Evolutionary conservation across 2,113 vertebrate genomes (phyloP).

Genomic region (Nymphicus hollandicus): DNA sequence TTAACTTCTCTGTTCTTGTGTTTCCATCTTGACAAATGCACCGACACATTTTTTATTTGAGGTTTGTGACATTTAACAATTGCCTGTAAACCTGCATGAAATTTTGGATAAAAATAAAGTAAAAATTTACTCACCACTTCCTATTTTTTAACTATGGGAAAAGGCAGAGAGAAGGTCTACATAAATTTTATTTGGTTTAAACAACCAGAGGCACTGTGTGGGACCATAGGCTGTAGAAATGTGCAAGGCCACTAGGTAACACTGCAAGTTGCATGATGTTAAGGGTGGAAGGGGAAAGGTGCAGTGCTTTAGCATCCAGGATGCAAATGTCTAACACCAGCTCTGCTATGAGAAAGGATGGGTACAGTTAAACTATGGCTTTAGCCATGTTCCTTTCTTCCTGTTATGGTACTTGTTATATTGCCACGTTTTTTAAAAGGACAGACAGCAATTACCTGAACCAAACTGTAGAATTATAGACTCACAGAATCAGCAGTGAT

Average conservation of each 20-base stretch:
- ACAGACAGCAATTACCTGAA: not conserved
- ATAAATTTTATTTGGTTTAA: not conserved
- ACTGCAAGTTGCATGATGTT: not conserved
- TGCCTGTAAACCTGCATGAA: not conserved
- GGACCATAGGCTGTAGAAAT: not conserved
- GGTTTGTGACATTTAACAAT: not conserved
- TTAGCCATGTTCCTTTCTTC: not conserved
- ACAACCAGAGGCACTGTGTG: not conserved
- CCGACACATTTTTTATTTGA: not conserved
- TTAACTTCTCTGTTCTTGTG: not conserved
- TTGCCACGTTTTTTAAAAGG: not conserved
- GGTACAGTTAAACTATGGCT: not conserved
- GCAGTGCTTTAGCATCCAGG: not conserved
- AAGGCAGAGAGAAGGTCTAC: not conserved
- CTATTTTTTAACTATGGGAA: not conserved
- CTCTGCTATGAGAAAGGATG: not conserved
- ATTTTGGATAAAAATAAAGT: not conserved
- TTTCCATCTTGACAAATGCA: not conserved
- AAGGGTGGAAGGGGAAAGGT: not conserved
- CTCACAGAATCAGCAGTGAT: not conserved
- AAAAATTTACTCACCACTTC: not conserved
- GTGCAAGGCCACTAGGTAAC: not conserved
- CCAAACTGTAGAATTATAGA: not conserved
- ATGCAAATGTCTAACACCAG: not conserved
- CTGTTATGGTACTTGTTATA: not conserved